A percentile compares a stretch with the other conserved stretches of the same genome.
phyloP scores from a whole-genome alignment of 2,888 invertebrate species.

The Cordilura impudica region DNA sequence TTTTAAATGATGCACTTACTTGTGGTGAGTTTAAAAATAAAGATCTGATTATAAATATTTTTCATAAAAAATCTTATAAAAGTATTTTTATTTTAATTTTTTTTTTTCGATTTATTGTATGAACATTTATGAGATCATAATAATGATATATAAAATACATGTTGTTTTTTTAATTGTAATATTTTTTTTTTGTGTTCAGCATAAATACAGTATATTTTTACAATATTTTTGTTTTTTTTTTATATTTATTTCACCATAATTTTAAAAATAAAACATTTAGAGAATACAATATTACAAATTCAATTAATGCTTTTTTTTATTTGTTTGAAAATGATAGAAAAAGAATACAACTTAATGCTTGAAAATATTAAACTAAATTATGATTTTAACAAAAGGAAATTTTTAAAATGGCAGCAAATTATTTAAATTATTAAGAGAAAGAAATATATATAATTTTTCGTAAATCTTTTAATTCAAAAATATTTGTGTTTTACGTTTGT shows the following conservation, averaged over 20 bases:
- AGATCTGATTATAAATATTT: neutral
- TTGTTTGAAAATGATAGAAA: slow-evolving; percentile 7
- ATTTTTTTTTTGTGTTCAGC: slow-evolving; percentile 12
- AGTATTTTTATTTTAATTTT: slow-evolving; percentile 63
- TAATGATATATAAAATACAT: slow-evolving; percentile 62
- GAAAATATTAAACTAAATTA: slow-evolving; percentile 47
- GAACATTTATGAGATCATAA: slow-evolving; percentile 78
- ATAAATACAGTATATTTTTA: slow-evolving; percentile 33
- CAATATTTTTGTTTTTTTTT: slow-evolving; percentile 9
- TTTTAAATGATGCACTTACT: neutral
- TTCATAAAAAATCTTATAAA: neutral
- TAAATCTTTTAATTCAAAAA: too few species aligned
- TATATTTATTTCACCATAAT: slow-evolving; percentile 1
- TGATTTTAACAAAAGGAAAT: slow-evolving; percentile 35
- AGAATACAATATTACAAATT: slow-evolving; percentile 45
- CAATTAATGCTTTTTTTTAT: neutral
- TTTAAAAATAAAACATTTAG: slow-evolving; percentile 13
- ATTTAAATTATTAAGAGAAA: slow-evolving; percentile 20
- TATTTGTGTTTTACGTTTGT: slow-evolving; percentile 1
- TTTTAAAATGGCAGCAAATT: slow-evolving; percentile 61
- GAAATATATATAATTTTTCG: slow-evolving; percentile 18
- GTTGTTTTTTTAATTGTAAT: slow-evolving; percentile 41
- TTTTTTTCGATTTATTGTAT: slow-evolving; percentile 69
- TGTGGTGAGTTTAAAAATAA: neutral
- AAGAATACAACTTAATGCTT: slow-evolving; percentile 23